Evolutionary conservation across 2,113 vertebrate species (phyloP).

Genomic region (Siniperca chuatsi): DNA sequence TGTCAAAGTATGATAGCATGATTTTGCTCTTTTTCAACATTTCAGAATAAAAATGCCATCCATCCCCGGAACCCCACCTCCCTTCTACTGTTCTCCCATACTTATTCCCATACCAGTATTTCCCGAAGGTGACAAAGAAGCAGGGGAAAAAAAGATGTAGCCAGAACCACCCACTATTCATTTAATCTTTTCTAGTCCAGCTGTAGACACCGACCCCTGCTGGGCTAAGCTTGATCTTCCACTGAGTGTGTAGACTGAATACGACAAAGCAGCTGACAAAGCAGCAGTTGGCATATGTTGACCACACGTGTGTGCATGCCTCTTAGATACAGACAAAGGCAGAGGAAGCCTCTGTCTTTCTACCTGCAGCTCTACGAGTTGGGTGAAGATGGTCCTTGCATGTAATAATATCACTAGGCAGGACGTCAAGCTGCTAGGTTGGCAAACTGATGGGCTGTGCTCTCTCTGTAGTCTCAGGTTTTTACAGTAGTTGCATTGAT

Average conservation of each 20-base stretch:
- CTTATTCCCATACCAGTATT: not conserved
- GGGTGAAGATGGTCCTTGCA: not conserved
- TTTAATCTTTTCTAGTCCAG: not conserved
- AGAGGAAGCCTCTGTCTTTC: not conserved
- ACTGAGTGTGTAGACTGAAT: conserved; percentile 14
- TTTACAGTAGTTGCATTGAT: not conserved
- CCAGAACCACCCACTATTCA: not conserved
- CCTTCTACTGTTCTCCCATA: not conserved
- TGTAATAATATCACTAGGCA: not conserved
- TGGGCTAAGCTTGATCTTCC: conserved; percentile 37
- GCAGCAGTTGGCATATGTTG: not conserved
- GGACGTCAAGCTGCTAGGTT: conserved; percentile 15
- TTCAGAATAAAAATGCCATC: conserved; percentile 6
- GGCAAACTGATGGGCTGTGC: not conserved
- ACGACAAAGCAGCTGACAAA: conserved; percentile 22
- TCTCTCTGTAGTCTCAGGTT: conserved; percentile 12
- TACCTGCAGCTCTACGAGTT: conserved; percentile 15
- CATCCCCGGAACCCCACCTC: not conserved
- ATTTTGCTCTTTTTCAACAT: not conserved
- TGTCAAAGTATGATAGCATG: not conserved
- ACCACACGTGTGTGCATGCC: not conserved
- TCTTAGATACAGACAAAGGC: not conserved
- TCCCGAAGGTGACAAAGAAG: conserved; percentile 1
- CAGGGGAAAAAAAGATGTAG: not conserved
- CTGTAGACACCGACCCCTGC: conserved; percentile 54